Conservation (phyloP, 1,140 invertebrate species). For the Ceratosolen fusciceps region DNA sequence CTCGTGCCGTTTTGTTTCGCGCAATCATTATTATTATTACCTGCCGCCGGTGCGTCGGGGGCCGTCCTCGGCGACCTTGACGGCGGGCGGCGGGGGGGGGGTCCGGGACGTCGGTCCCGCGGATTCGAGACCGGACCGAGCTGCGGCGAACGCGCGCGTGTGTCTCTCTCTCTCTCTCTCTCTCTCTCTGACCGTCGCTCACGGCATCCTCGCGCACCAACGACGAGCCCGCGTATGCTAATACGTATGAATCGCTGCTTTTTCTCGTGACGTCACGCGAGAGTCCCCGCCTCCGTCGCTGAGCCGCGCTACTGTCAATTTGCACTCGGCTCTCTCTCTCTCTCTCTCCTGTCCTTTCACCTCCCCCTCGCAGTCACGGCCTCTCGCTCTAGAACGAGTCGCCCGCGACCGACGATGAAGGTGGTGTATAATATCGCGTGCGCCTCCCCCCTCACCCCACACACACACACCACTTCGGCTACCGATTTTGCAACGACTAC, state of each 20-base stretch:
- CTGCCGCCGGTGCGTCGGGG: too few species aligned
- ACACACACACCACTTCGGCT: not conserved
- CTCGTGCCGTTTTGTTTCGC: not conserved
- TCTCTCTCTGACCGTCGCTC: too few species aligned
- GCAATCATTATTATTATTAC: slow-evolving; percentile 9
- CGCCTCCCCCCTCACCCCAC: not conserved
- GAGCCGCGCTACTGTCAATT: not conserved
- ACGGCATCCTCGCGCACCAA: not conserved
- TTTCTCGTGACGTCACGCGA: slow-evolving; percentile 12
- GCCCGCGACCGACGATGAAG: not conserved
- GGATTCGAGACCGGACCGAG: too few species aligned
- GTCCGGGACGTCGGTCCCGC: too few species aligned
- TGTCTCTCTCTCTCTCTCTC: too few species aligned
- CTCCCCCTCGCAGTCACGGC: not conserved
- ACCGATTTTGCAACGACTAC: not conserved
- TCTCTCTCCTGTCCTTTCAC: not conserved
- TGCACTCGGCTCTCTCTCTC: not conserved
- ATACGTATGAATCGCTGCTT: not conserved
- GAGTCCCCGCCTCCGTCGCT: not conserved
- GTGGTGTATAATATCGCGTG: slow-evolving; percentile 18
- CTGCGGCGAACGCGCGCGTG: too few species aligned
- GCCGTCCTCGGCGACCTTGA: too few species aligned
- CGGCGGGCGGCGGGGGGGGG: too few species aligned
- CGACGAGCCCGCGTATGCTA: not conserved
- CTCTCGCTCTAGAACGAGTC: not conserved